A percentile compares a stretch with the other conserved stretches of the same genome.
phyloP scores from a whole-genome alignment of 1,140 invertebrate species.

The Agrilus planipennis region DNA sequence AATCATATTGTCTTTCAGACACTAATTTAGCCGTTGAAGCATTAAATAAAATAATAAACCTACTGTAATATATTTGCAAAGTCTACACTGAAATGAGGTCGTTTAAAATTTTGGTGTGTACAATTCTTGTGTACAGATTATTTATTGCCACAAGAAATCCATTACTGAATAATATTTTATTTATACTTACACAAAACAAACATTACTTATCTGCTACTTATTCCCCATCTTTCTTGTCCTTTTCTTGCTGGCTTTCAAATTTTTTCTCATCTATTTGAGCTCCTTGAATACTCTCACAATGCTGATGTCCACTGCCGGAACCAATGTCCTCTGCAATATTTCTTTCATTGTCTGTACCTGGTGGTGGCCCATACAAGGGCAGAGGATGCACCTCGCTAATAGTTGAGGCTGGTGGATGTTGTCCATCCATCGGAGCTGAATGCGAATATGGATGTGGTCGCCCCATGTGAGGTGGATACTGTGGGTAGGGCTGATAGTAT shows the following conservation, averaged over 20 bases:
- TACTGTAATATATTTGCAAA: no score
- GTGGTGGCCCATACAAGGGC: conserved; percentile 14
- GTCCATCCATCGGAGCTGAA: conserved; percentile 15
- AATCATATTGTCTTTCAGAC: conserved; percentile 12
- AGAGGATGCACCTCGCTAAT: conserved; percentile 12
- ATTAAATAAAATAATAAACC: conserved; percentile 33
- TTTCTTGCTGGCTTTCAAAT: no score
- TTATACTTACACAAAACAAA: no score
- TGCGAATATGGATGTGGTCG: conserved; percentile 39
- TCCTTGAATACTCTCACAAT: no score
- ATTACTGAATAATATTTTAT: no score
- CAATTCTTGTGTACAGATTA: neutral
- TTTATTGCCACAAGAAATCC: no score
- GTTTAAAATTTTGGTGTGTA: no score
- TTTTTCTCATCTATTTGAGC: no score
- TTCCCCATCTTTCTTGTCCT: no score
- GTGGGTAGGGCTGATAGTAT: conserved; percentile 49
- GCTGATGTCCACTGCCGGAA: no score
- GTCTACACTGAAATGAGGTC: no score
- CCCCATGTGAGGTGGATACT: conserved; percentile 41
- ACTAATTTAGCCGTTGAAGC: conserved; percentile 20
- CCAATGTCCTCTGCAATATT: conserved; percentile 3
- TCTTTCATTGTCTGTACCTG: conserved; percentile 7
- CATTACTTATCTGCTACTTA: no score
- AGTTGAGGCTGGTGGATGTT: conserved; percentile 14